phyloP scores from a whole-genome alignment of 2,888 invertebrate genomes.

The Pocota personata region DNA sequence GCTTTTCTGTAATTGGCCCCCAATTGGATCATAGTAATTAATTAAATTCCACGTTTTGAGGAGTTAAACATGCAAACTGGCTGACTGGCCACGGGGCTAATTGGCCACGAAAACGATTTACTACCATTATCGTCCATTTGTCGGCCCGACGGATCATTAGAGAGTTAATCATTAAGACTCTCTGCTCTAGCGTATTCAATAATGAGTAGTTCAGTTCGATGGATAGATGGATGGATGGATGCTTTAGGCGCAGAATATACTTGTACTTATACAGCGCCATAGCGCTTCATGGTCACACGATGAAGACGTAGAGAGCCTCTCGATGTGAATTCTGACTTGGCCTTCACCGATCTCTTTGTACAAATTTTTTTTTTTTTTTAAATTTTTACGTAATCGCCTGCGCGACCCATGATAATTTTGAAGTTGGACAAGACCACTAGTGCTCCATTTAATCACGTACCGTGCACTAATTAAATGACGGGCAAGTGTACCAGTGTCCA shows the following conservation, averaged over 20 bases:
- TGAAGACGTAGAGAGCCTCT: conserved; percentile 28
- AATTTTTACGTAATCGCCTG: conserved; percentile 40
- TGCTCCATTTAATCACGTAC: conserved; percentile 67
- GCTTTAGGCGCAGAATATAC: conserved; percentile 31
- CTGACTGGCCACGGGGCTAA: conserved; percentile 65
- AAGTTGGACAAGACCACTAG: conserved; percentile 30
- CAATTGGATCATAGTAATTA: conserved; percentile 69
- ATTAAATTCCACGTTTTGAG: conserved; percentile 61
- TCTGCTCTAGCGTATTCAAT: conserved; percentile 18
- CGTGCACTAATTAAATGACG: conserved; percentile 72
- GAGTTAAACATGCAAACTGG: conserved; percentile 50
- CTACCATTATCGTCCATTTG: conserved; percentile 71
- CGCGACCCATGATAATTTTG: conserved; percentile 22
- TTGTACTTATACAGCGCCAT: no score
- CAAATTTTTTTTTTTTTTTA: no score
- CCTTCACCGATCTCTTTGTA: conserved; percentile 30
- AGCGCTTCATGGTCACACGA: conserved; percentile 51
- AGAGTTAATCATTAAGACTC: conserved; percentile 59
- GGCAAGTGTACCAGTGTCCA: conserved; percentile 51
- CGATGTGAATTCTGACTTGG: conserved; percentile 15
- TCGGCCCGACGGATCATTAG: conserved; percentile 67
- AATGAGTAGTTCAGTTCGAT: conserved; percentile 37
- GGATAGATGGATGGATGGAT: conserved; percentile 28
- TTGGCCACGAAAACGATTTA: conserved; percentile 70
- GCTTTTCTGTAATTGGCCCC: conserved; percentile 43